Conservation (phyloP, 2,888 invertebrate species). For the Portevinia maculata region DNA sequence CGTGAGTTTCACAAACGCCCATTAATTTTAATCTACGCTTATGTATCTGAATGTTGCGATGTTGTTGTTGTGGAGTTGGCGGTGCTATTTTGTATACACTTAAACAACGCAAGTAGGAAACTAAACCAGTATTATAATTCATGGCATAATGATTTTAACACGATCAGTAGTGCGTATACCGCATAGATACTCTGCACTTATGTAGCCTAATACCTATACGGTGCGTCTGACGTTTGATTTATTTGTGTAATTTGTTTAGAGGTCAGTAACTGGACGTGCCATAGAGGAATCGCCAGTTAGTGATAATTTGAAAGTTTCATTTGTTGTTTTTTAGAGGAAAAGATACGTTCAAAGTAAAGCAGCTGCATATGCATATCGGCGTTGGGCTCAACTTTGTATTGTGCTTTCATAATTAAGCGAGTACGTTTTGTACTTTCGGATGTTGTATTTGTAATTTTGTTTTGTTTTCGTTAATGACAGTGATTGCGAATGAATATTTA, state of each 20-base stretch:
- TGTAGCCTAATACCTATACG: conserved; percentile 15
- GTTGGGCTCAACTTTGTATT: conserved; percentile 16
- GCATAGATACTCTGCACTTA: conserved; percentile 1
- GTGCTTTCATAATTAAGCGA: conserved; percentile 50
- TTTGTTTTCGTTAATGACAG: conserved; percentile 19
- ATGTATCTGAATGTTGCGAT: conserved; percentile 35
- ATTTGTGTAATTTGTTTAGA: conserved; percentile 74
- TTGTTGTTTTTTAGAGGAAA: conserved; percentile 9
- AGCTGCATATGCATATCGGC: background rate
- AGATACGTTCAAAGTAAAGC: conserved; percentile 1
- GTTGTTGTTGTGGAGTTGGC: conserved; percentile 9
- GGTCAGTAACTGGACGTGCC: conserved; percentile 74
- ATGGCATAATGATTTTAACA: conserved; percentile 66
- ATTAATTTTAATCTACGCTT: conserved; percentile 63
- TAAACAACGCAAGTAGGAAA: conserved; percentile 61
- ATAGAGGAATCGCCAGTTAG: conserved; percentile 62
- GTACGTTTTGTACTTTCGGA: conserved; percentile 46
- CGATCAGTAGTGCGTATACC: conserved; percentile 66
- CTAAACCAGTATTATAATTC: conserved; percentile 72
- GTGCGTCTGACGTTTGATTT: conserved; percentile 72
- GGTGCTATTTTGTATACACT: conserved; percentile 14
- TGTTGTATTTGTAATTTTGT: conserved; percentile 19
- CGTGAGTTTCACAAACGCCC: conserved; percentile 71
- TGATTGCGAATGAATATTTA: conserved; percentile 36
- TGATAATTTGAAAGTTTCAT: conserved; percentile 70